A percentile compares a stretch with the other conserved stretches of the same genome.
phyloP scores from a whole-genome alignment of 2,888 invertebrate genomes.

The Andrena bicolor region DNA sequence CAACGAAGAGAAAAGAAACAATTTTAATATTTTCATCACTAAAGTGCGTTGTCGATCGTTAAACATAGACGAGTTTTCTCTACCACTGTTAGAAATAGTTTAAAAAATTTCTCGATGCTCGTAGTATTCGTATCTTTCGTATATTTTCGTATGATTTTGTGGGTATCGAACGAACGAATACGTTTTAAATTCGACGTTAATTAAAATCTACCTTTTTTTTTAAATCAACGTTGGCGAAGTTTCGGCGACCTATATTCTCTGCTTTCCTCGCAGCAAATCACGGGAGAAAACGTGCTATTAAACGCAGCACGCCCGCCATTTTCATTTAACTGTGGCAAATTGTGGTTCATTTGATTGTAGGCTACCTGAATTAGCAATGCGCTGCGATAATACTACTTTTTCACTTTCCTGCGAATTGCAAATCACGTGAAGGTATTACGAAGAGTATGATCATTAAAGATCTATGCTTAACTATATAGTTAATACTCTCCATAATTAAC shows the following conservation, averaged over 20 bases:
- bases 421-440: not conserved
- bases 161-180: not conserved
- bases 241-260: not conserved
- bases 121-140: not conserved
- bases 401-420: not conserved
- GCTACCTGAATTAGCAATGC: not conserved
- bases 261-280: not conserved
- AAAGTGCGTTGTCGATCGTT: not conserved
- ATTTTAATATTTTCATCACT: not conserved
- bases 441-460: not conserved
- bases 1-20: not conserved
- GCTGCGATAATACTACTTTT: conserved; percentile 7
- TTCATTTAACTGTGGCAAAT: conserved; percentile 2
- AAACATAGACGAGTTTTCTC: not conserved
- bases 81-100: no score
- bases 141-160: not conserved
- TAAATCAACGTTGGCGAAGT: not conserved
- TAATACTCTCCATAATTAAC: no score
- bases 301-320: not conserved
- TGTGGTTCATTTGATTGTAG: conserved; percentile 2
- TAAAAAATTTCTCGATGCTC: not conserved
- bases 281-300: not conserved
- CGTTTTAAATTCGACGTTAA: not conserved
- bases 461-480: not conserved
- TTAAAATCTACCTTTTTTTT: not conserved